These are phyloP conservation scores for Pteronura brasiliensis DNA, from an alignment of 2,113 vertebrate genomes.

Conservation along the genomic window DNA sequence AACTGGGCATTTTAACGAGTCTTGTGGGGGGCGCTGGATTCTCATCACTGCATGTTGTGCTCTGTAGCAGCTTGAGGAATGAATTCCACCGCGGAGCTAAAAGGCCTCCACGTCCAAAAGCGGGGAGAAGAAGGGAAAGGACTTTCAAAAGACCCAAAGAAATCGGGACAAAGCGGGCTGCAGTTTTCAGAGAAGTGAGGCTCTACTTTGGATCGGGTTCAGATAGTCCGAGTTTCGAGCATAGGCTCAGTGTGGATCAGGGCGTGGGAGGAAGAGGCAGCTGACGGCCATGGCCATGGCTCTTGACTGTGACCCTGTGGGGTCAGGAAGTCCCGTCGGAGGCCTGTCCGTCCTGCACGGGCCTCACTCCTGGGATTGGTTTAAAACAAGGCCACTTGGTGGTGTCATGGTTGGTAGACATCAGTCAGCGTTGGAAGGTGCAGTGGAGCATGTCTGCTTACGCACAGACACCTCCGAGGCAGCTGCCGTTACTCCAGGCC, in stretches of 20 bases:
- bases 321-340: too few relatives aligned
- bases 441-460: not conserved
- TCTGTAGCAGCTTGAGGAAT: conserved; percentile 52
- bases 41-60: not conserved
- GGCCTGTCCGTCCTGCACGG: rapidly evolving
- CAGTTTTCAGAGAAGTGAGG: conserved; percentile 41
- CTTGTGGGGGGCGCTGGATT: not conserved
- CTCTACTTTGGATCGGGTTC: conserved; percentile 64
- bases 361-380: not conserved
- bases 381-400: not conserved
- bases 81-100: conserved; percentile 35
- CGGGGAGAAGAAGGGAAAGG: conserved; percentile 46
- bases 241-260: conserved; percentile 50
- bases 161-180: conserved; percentile 49
- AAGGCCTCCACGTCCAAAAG: conserved; percentile 48
- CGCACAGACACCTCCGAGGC: too few relatives aligned
- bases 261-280: not conserved
- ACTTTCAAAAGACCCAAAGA: conserved; percentile 43
- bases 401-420: not conserved
- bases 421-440: not conserved
- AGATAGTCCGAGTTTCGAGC: conserved; percentile 54
- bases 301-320: not conserved
- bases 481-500: rapidly evolving
- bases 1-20: not conserved
- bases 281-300: not conserved